Base-by-base conservation (phyloP, 2,888 invertebrate genomes). In the Drosophila antonietae region DNA sequence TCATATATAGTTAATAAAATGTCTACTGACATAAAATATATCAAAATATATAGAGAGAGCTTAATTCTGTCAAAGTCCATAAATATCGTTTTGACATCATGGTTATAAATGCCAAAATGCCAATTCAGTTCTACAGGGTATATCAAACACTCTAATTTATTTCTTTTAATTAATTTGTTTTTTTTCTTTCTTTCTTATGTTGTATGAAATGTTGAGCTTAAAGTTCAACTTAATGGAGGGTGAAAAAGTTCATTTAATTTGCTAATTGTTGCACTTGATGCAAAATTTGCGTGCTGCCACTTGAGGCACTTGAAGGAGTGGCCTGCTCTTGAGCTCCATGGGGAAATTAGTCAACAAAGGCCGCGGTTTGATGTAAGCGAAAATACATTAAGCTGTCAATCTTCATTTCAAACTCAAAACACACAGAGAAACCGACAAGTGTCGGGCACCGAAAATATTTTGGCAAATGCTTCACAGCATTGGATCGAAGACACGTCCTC, bases 381-480 rank as follows among this genome's bases (percentile, higher is more conserved):
- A 78, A 81, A 80, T 81, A 88, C 87, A 86, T 86, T 86, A 87
- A 82, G 87, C 82, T 86, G 86, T 86, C 86, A 86, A 82, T 86
- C 86, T 88, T 86, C 82, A 88, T 86, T 83, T 47, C 60, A 58
- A 70, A 70, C 44, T 70, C 33, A 57, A 67, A 31, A 49, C 58
- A 52, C 51, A 44, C 49, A 55, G 28, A 52, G 44, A 57, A 44
- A 61, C 76, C 72, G 67, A 62, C 76, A 73, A 75, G 67, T 68
- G 78, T 67, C 78, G 75, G 68, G 56, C 63, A 75, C 58, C 69
- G 75, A 82, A 87, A 82, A 79, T 83, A 83, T 84, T 82, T 84
- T 81, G 83, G 81, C 79, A 82, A 72, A 59, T 64, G 76, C 58
- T 62, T 66, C 43, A 59, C 55, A 56, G 43, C 23, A 31, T 51